Conservation (phyloP, 2,797 vertebrate genomes). For the Paedocypris micromegethes region DNA sequence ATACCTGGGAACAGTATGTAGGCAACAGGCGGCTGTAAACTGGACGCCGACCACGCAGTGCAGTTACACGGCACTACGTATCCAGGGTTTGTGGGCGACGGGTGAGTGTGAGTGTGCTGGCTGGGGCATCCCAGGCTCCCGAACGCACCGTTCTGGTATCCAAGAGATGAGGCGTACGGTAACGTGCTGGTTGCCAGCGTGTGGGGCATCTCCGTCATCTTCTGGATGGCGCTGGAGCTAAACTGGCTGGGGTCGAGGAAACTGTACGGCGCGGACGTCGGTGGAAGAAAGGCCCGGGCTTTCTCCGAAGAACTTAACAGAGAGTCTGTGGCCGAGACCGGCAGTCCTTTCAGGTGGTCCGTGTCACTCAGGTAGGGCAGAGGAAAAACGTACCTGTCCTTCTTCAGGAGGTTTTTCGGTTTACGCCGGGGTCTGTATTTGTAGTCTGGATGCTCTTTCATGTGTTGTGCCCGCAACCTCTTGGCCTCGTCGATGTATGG, state of each 20-base stretch:
- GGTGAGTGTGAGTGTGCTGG: constrained; percentile 98
- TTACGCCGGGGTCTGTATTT: constrained; percentile 87
- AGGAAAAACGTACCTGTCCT: constrained; percentile 98
- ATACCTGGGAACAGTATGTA: constrained; percentile 99
- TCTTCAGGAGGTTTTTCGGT: constrained; percentile 88
- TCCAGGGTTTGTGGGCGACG: constrained; percentile 97
- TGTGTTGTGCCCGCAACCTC: constrained; percentile 82
- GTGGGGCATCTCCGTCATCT: constrained; percentile 98
- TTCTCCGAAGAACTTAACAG: constrained; percentile 87
- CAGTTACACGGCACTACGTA: constrained; percentile 99
- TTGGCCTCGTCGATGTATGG: constrained; percentile 88
- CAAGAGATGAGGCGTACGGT: constrained; percentile 93
- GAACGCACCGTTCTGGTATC: constrained; percentile 98
- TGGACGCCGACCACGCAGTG: constrained; percentile 94
- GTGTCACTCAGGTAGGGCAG: constrained; percentile 97
- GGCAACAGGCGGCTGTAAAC: constrained; percentile 98
- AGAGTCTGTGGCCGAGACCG: constrained; percentile 85
- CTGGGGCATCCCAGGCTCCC: constrained; percentile 90
- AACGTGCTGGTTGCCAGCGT: constrained; percentile 86
- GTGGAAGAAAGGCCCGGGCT: constrained; percentile 90
- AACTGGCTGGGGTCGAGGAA: constrained; percentile 97
- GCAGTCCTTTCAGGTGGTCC: constrained; percentile 92
- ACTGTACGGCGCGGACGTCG: constrained; percentile 77
- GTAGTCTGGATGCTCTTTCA: constrained; percentile 90
- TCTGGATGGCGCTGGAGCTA: constrained; percentile 93